Conservation (phyloP, 2,888 invertebrate genomes). For the Celastrina argiolus region DNA sequence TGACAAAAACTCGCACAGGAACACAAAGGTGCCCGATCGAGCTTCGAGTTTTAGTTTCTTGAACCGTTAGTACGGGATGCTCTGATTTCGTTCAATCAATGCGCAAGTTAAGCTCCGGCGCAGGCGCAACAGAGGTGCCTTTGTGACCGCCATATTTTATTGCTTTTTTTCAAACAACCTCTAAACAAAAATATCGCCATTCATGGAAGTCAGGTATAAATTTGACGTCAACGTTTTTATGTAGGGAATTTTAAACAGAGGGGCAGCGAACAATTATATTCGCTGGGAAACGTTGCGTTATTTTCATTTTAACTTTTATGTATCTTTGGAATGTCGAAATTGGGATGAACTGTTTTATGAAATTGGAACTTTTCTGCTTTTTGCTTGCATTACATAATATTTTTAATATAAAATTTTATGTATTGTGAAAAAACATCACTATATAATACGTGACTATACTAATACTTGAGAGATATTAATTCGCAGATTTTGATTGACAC, state of each 20-base stretch:
- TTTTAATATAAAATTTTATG: too few species aligned
- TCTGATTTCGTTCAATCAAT: slow-evolving; percentile 43
- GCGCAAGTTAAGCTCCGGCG: slow-evolving; percentile 61
- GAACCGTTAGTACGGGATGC: slow-evolving; percentile 33
- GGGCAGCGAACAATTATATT: slow-evolving; percentile 42
- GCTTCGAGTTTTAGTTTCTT: slow-evolving; percentile 25
- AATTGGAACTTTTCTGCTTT: background rate
- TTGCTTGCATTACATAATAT: too few species aligned
- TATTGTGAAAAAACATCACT: too few species aligned
- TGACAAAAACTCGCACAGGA: too few species aligned
- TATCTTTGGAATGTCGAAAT: background rate
- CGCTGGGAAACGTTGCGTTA: slow-evolving; percentile 24
- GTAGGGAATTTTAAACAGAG: slow-evolving; percentile 48
- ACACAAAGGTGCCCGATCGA: too few species aligned
- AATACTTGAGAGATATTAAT: too few species aligned
- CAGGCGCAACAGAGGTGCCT: slow-evolving; percentile 68
- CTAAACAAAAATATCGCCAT: slow-evolving; percentile 65
- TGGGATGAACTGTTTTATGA: background rate
- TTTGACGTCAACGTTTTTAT: slow-evolving; percentile 52
- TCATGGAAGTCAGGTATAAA: slow-evolving; percentile 73
- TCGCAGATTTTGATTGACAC: too few species aligned
- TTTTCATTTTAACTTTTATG: slow-evolving; percentile 15
- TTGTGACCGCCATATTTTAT: slow-evolving; percentile 72
- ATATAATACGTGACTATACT: too few species aligned
- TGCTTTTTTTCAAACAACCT: slow-evolving; percentile 54